Percentiles rank a stretch among this genome's conserved stretches.
Evolutionary conservation across 1,140 invertebrate genomes (phyloP).

Genomic region (Ceratina japonica): DNA sequence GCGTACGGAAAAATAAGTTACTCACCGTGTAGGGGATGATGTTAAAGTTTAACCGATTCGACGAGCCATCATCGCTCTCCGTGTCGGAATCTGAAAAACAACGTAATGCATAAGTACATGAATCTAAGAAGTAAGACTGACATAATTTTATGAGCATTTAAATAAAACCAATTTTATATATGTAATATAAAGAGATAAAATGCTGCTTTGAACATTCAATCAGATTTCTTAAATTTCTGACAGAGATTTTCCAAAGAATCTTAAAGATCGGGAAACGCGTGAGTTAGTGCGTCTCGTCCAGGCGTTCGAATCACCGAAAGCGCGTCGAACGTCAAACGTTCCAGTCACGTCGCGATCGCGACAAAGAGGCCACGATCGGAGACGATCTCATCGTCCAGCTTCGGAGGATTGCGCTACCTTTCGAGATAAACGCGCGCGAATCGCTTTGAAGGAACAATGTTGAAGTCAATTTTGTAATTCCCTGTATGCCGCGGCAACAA

Average conservation of each 20-base stretch:
- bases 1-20: constrained; percentile 23
- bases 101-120: background rate
- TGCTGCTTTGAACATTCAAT: too few relatives aligned
- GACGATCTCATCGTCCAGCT: background rate
- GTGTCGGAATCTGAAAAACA: constrained; percentile 78
- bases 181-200: too few relatives aligned
- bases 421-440: too few relatives aligned
- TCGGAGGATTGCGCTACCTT: background rate
- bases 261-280: too few relatives aligned
- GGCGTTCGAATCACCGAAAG: constrained; percentile 23
- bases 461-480: constrained; percentile 2
- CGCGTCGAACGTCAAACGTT: background rate
- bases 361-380: background rate
- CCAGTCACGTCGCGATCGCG: background rate
- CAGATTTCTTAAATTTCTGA: too few relatives aligned
- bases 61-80: constrained; percentile 78
- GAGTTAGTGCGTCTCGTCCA: background rate
- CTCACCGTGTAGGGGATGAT: constrained; percentile 81
- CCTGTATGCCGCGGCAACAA: constrained; percentile 9
- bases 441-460: background rate
- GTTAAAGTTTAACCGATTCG: constrained; percentile 78
- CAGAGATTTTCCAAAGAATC: too few relatives aligned
- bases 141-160: too few relatives aligned
- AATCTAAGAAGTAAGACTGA: too few relatives aligned
- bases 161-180: too few relatives aligned